Conservation (phyloP, 2,888 invertebrate species). For the Caenorhabditis japonica region DNA sequence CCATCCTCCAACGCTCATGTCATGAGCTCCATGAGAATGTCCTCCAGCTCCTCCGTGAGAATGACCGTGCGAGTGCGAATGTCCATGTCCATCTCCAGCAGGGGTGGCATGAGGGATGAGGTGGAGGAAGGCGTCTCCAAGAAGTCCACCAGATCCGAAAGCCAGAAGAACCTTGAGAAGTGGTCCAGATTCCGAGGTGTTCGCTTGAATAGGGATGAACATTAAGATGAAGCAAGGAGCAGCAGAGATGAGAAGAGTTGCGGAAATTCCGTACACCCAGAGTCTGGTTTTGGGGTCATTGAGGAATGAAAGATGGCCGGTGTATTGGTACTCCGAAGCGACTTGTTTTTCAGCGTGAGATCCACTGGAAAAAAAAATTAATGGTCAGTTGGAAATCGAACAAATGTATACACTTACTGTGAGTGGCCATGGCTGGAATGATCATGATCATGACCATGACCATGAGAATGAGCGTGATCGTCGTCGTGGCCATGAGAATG, state of each 20-base stretch:
- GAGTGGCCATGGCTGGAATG: conserved; percentile 43
- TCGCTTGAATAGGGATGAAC: conserved; percentile 85
- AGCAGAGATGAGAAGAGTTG: conserved; percentile 93
- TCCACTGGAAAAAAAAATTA: conserved; percentile 39
- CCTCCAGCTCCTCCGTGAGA: conserved; percentile 63
- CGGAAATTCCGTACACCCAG: conserved; percentile 78
- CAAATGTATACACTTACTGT: conserved; percentile 7
- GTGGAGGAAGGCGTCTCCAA: conserved; percentile 98
- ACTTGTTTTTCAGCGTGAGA: conserved; percentile 27
- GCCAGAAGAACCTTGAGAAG: conserved; percentile 82
- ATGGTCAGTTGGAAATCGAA: no score
- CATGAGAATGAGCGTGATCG: conserved; percentile 58
- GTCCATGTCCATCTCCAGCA: conserved; percentile 83
- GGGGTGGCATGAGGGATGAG: conserved; percentile 93
- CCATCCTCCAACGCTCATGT: conserved; percentile 92
- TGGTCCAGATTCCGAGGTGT: conserved; percentile 69
- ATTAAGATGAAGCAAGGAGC: conserved; percentile 94
- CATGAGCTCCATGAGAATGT: conserved; percentile 80
- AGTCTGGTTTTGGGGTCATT: conserved; percentile 72
- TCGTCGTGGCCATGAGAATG: conserved; percentile 51
- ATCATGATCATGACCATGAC: conserved; percentile 57
- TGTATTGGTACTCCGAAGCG: conserved; percentile 40
- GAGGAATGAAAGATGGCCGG: conserved; percentile 66
- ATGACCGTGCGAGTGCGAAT: conserved; percentile 78
- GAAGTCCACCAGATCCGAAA: conserved; percentile 91